These are phyloP conservation scores for Lineus longissimus DNA, from an alignment of 1,140 invertebrate genomes.

Conservation along the genomic window DNA sequence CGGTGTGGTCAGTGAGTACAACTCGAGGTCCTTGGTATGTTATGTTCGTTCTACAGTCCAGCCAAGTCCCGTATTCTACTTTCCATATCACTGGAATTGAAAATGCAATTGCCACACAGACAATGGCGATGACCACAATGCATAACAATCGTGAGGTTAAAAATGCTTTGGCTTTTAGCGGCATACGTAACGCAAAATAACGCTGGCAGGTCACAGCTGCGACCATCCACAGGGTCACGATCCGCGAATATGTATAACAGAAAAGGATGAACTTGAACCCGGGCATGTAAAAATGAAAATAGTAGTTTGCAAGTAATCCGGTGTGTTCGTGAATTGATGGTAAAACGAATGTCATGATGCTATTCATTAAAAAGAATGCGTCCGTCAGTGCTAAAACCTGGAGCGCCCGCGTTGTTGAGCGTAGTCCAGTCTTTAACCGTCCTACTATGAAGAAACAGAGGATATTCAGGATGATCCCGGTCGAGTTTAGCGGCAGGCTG, in stretches of 20 bases:
- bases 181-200: background rate
- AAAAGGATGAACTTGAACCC: background rate
- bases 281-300: background rate
- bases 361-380: background rate
- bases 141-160: background rate
- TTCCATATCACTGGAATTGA: background rate
- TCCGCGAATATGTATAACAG: background rate
- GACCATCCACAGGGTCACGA: background rate
- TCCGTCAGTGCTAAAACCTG: background rate
- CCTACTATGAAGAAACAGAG: background rate
- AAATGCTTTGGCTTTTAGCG: background rate
- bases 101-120: background rate
- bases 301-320: background rate
- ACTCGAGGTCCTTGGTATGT: background rate
- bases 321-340: conserved; percentile 1
- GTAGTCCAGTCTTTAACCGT: background rate
- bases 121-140: background rate
- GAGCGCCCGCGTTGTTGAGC: background rate
- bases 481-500: background rate
- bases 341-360: background rate
- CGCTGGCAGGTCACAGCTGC: background rate
- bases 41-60: background rate
- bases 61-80: background rate
- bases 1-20: background rate
- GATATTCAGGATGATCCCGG: background rate